Base-by-base conservation (phyloP, 2,888 invertebrate genomes). In the Ctenicera cuprea region DNA sequence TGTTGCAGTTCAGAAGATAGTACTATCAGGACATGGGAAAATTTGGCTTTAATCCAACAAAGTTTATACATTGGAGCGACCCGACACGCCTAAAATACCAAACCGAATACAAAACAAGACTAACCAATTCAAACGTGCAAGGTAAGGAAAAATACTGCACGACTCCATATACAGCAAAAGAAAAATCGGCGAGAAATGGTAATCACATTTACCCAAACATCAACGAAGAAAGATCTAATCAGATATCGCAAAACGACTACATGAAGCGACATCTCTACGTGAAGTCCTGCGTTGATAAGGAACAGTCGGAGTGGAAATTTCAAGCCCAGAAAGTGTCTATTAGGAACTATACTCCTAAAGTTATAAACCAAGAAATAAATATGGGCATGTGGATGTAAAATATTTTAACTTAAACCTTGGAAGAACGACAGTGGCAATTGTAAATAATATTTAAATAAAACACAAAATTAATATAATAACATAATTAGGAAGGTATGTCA, bases 271-370 rank as follows among this genome's bases (percentile, higher is more conserved):
- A 90, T 79, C 83, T 90, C 69, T 88, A 89, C 72, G 90, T 90
- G 59, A 90, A 90, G 81, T 89, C 89, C 0, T 89, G 89, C 80
- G 82, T 90, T 75, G 88, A 88, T 61, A 88, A 87, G 52, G 86
- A 88, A 70, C 75, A 79, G 48, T 75, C 83, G 65, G 71, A 79
- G 33, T 74, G 85, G 86, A 30, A 83, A 84, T 79, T 88, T 85
- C 84, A 87, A 86, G 77, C 84, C 84, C 74, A 92, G 89, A 84
- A 91, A 88, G 79, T 89, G 88, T 69, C 92, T 57, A 91, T 93
- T 78, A 89, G 93, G 77, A 93, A 93, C 84, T 93, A 93, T 79
- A 93, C 92, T 18, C 93, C 93, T 18, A 93, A 93, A 85, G 92
- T 92, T 73, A 85, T 93, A 48, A 89, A 90, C 22, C 90, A 90